Conservation (phyloP, 2,888 invertebrate genomes). For the Diaprepes abbreviatus region DNA sequence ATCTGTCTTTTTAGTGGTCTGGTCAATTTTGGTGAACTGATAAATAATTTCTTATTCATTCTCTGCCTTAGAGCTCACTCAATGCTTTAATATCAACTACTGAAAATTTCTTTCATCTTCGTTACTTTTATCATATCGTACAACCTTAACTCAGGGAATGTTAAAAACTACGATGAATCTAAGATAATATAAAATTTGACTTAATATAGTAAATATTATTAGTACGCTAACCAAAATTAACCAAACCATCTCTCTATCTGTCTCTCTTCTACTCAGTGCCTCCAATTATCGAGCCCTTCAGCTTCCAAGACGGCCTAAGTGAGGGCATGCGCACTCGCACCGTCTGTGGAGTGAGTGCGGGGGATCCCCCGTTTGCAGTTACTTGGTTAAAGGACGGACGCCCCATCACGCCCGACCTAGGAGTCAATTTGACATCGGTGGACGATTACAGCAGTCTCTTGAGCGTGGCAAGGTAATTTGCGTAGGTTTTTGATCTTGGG, state of each 20-base stretch:
- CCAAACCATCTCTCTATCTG: conserved; percentile 51
- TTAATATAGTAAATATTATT: no score
- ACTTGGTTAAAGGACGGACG: conserved; percentile 87
- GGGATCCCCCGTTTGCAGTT: conserved; percentile 85
- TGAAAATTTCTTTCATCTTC: no score
- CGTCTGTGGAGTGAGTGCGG: conserved; percentile 84
- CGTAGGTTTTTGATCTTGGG: conserved; percentile 17
- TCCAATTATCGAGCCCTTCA: conserved; percentile 88
- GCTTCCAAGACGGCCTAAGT: conserved; percentile 85
- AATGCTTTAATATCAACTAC: no score
- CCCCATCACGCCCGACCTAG: conserved; percentile 75
- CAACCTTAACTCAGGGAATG: no score
- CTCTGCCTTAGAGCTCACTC: no score
- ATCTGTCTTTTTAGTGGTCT: conserved; percentile 65
- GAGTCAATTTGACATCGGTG: conserved; percentile 79
- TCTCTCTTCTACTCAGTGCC: conserved; percentile 74
- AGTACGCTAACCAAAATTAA: conserved; percentile 33
- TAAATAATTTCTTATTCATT: no score
- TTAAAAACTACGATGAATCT: no score
- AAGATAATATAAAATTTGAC: no score
- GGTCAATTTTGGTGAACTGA: conserved; percentile 39
- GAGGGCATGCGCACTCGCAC: conserved; percentile 87
- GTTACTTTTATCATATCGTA: no score
- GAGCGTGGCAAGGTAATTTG: conserved; percentile 73
- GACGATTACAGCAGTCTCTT: conserved; percentile 84